These are phyloP conservation scores for Heliconius hortense DNA, from an alignment of 2,888 invertebrate genomes.

Conservation along the genomic window DNA sequence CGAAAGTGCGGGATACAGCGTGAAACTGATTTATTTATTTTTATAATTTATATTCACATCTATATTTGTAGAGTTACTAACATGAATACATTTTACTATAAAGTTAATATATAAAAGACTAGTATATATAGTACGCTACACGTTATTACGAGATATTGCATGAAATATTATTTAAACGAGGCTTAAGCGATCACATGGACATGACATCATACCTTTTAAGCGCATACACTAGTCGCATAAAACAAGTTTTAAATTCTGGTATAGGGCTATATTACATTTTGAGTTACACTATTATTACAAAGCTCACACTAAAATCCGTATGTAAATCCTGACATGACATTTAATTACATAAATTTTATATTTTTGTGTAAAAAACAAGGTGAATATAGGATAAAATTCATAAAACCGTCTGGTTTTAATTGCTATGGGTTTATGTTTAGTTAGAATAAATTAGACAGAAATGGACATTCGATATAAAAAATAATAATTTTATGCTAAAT, in stretches of 20 bases:
- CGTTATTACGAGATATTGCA: conserved; percentile 37
- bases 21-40: not conserved
- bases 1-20: not conserved
- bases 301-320: not conserved
- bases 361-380: not conserved
- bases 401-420: not conserved
- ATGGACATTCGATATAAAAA: too few relatives aligned
- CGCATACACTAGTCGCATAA: conserved; percentile 23
- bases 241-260: not conserved
- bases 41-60: not conserved
- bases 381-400: not conserved
- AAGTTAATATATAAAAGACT: conserved; percentile 12
- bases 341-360: not conserved
- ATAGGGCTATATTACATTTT: conserved; percentile 2
- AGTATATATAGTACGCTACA: not conserved
- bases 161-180: conserved; percentile 45
- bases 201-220: conserved; percentile 40
- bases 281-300: conserved; percentile 11
- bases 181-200: conserved; percentile 41
- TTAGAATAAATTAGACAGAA: not conserved
- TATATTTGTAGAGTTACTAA: not conserved
- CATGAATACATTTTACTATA: not conserved
- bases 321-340: conserved; percentile 4
- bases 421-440: not conserved
- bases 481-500: too few relatives aligned